A percentile compares a stretch with the other conserved stretches of the same genome.
phyloP scores from a whole-genome alignment of 2,888 invertebrate genomes.

The Chloromyia formosa region DNA sequence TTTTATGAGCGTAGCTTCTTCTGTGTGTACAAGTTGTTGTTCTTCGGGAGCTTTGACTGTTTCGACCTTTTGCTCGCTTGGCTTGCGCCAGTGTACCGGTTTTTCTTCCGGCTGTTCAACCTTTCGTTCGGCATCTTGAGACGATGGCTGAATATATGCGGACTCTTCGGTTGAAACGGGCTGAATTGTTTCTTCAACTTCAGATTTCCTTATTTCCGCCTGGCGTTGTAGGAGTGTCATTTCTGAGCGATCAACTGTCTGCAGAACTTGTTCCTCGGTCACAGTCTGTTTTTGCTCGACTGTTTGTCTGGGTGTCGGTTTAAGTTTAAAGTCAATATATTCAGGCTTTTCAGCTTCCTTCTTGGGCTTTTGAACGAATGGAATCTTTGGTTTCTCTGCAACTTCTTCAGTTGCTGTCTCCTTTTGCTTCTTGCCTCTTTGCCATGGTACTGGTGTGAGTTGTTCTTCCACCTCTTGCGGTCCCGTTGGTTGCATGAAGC shows the following conservation, averaged over 20 bases:
- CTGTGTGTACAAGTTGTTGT: constrained; percentile 45
- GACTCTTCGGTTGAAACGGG: constrained; percentile 50
- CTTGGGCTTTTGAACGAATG: constrained; percentile 52
- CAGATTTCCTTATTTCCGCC: background rate
- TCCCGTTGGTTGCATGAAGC: constrained; percentile 43
- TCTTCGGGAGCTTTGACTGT: background rate
- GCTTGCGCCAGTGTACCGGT: constrained; percentile 47
- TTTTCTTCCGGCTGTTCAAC: constrained; percentile 45
- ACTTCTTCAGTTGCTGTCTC: constrained; percentile 55
- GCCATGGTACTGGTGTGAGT: constrained; percentile 56
- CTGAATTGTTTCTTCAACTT: background rate
- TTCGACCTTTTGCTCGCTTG: background rate
- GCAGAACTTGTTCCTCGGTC: constrained; percentile 48
- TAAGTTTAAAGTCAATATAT: constrained; percentile 52
- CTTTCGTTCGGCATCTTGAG: background rate
- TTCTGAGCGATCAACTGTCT: background rate
- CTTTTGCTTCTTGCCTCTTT: constrained; percentile 55
- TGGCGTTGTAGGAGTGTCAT: background rate
- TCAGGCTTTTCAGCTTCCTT: constrained; percentile 53
- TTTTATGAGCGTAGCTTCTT: background rate
- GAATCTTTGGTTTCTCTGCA: constrained; percentile 50
- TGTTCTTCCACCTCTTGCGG: constrained; percentile 52
- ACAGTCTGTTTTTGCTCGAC: constrained; percentile 53
- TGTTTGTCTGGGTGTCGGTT: constrained; percentile 46
- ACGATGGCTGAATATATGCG: constrained; percentile 52